These are phyloP conservation scores for Rhabditophanes sp. DNA, from an alignment of 2,888 invertebrate species.

Conservation along the genomic window DNA sequence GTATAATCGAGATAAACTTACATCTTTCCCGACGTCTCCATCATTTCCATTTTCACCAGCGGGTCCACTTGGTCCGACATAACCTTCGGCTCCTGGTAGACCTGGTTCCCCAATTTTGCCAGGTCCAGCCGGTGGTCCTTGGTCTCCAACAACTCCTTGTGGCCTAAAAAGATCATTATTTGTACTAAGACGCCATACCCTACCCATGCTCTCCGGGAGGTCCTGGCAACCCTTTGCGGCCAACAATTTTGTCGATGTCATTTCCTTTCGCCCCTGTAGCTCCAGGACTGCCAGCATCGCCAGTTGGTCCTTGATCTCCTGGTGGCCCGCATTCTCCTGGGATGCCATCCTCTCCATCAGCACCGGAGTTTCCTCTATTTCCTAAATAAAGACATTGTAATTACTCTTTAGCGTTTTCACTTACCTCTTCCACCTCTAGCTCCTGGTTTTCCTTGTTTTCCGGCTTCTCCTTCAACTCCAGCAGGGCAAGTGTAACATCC, in stretches of 20 bases:
- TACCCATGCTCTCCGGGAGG: no score
- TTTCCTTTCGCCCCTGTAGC: slow-evolving; percentile 20
- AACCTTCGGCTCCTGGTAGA: no score
- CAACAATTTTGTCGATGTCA: slow-evolving; percentile 24
- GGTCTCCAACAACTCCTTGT: slow-evolving; percentile 2
- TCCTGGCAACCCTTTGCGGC: slow-evolving; percentile 13
- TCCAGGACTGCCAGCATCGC: slow-evolving; percentile 16
- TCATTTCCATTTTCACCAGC: slow-evolving; percentile 17
- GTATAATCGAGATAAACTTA: no score
- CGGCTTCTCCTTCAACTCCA: no score
- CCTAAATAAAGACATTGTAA: no score
- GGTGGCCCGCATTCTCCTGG: slow-evolving; percentile 13
- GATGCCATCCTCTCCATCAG: slow-evolving; percentile 20
- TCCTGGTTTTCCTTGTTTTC: no score
- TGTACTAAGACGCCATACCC: slow-evolving; percentile 15
- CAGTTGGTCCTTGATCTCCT: slow-evolving; percentile 10
- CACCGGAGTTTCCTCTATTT: slow-evolving; percentile 27
- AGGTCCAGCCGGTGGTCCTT: slow-evolving; percentile 6
- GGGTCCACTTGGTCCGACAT: no score
- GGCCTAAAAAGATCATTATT: slow-evolving; percentile 6
- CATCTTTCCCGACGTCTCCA: slow-evolving; percentile 19
- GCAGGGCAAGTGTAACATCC: no score
- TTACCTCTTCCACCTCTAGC: no score
- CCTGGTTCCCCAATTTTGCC: slow-evolving; percentile 6
- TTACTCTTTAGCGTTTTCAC: no score